phyloP scores from a whole-genome alignment of 2,797 vertebrate species.

The Cynopterus sphinx region DNA sequence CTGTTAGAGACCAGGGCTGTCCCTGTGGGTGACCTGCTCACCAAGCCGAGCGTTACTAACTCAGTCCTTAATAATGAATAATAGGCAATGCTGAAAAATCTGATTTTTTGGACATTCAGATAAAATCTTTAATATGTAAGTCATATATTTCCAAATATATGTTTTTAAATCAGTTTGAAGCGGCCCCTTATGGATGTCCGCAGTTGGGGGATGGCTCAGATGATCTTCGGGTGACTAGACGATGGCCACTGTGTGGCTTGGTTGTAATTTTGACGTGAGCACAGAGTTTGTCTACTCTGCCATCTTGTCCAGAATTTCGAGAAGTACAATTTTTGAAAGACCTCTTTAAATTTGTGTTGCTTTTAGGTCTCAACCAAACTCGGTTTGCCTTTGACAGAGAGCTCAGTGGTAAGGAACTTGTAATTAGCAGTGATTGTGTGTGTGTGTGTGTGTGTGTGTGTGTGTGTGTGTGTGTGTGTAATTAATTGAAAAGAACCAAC shows the following conservation, averaged over 20 bases:
- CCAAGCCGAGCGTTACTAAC: too few species aligned
- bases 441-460: neutral
- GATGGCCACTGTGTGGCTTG: too few species aligned
- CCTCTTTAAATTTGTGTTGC: neutral
- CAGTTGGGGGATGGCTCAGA: too few species aligned
- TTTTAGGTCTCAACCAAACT: neutral
- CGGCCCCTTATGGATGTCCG: too few species aligned
- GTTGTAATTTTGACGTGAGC: too few species aligned
- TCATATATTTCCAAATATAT: too few species aligned
- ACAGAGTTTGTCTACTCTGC: too few species aligned
- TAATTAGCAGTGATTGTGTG: neutral
- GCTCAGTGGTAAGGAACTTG: neutral
- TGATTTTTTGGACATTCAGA: neutral
- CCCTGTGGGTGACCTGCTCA: rapidly evolving
- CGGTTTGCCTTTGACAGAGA: constrained; percentile 13
- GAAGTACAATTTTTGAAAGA: neutral
- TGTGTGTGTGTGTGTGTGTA: neutral
- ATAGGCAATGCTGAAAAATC: neutral
- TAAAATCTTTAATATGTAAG: too few species aligned
- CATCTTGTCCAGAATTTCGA: too few species aligned
- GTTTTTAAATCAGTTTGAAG: too few species aligned
- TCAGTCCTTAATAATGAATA: neutral
- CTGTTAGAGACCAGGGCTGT: neutral
- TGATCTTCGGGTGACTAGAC: too few species aligned
- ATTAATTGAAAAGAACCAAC: constrained; percentile 30